Evolutionary conservation across 2,888 invertebrate species (phyloP).

Genomic region (Scaptomyza polygonia): DNA sequence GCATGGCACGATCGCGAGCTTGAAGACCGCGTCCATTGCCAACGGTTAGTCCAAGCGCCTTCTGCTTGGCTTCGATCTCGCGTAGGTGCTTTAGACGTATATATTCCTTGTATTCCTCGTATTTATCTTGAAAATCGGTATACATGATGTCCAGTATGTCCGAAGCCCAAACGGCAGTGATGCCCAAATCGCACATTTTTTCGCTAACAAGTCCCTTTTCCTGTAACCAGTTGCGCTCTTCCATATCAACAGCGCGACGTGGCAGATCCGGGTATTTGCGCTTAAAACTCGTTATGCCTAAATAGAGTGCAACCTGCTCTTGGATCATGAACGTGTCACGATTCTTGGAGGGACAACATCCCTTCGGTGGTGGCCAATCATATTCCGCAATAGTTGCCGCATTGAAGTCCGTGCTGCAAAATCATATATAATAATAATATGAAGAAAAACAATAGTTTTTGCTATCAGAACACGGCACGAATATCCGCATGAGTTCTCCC

Average conservation of each 20-base stretch:
- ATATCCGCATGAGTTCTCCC: no score
- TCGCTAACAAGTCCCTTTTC: slow-evolving; percentile 93
- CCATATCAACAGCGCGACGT: slow-evolving; percentile 93
- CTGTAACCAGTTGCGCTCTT: slow-evolving; percentile 94
- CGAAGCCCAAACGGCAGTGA: slow-evolving; percentile 95
- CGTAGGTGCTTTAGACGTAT: slow-evolving; percentile 87
- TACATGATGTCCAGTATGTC: slow-evolving; percentile 98
- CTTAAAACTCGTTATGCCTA: slow-evolving; percentile 98
- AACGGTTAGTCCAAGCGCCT: slow-evolving; percentile 85
- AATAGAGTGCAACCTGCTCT: slow-evolving; percentile 97
- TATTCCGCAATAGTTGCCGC: slow-evolving; percentile 97
- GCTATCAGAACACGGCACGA: background rate
- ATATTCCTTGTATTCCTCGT: slow-evolving; percentile 92
- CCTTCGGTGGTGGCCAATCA: slow-evolving; percentile 91
- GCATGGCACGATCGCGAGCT: slow-evolving; percentile 90
- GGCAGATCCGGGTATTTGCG: slow-evolving; percentile 96
- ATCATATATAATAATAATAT: background rate
- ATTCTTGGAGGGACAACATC: slow-evolving; percentile 85
- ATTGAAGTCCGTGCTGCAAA: slow-evolving; percentile 86
- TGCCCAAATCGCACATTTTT: slow-evolving; percentile 95
- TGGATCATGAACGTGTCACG: slow-evolving; percentile 96
- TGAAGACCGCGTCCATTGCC: slow-evolving; percentile 85
- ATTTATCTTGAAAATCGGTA: slow-evolving; percentile 97
- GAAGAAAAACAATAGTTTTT: background rate
- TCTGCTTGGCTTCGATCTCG: slow-evolving; percentile 88